These are phyloP conservation scores for Blennius ocellaris DNA, from an alignment of 2,113 vertebrate species.

Conservation along the genomic window DNA sequence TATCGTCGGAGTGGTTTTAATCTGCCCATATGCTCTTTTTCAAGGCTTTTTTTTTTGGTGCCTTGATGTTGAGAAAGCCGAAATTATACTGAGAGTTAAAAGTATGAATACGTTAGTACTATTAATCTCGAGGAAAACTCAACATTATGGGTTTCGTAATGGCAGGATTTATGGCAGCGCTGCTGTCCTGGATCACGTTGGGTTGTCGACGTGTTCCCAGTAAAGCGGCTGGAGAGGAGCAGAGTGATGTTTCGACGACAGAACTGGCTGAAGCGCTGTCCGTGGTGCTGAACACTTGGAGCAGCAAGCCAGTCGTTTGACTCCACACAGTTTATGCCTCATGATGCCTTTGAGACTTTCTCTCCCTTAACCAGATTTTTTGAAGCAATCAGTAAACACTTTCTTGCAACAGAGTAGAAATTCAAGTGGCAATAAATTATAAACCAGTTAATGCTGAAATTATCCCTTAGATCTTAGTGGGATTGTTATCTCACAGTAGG, in stretches of 20 bases:
- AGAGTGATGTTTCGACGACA: neutral
- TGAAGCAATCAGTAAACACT: slow-evolving; percentile 34
- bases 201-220: too few species aligned
- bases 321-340: neutral
- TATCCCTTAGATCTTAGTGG: slow-evolving; percentile 4
- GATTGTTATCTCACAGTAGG: slow-evolving; percentile 21
- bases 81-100: too few species aligned
- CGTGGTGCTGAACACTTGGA: slow-evolving; percentile 29
- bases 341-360: neutral
- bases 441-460: slow-evolving; percentile 19
- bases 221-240: neutral
- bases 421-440: slow-evolving; percentile 32
- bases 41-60: too few species aligned
- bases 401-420: slow-evolving; percentile 10
- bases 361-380: neutral
- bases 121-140: too few species aligned
- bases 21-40: too few species aligned
- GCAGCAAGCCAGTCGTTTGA: neutral
- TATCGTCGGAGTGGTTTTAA: too few species aligned
- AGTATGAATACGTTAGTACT: too few species aligned
- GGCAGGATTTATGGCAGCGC: too few species aligned
- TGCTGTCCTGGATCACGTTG: too few species aligned
- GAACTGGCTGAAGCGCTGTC: slow-evolving; percentile 15
- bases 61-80: too few species aligned
- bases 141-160: too few species aligned